These are phyloP conservation scores for Poecile atricapillus DNA, from an alignment of 2,113 vertebrate species.

Conservation along the genomic window DNA sequence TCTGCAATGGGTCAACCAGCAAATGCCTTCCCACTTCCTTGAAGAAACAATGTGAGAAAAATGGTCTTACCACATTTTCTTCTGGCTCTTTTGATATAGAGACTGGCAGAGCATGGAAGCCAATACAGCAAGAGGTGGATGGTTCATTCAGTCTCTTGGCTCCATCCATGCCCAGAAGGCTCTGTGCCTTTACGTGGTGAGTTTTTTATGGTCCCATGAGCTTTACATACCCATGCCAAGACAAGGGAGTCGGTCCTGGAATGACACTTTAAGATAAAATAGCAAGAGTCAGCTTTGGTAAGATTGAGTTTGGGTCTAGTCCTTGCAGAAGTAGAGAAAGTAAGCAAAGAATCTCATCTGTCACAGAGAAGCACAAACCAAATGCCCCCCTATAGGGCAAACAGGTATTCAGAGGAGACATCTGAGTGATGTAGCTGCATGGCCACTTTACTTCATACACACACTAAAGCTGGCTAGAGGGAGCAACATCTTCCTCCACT, in stretches of 20 bases:
- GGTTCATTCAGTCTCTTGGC: background rate
- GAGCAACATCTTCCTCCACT: background rate
- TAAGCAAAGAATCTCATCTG: background rate
- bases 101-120: background rate
- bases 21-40: background rate
- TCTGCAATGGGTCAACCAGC: background rate
- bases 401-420: background rate
- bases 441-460: fast-evolving
- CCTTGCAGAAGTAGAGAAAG: background rate
- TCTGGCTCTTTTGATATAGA: background rate
- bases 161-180: background rate
- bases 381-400: background rate
- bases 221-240: background rate
- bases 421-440: background rate
- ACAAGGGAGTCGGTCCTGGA: background rate
- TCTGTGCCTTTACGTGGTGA: background rate
- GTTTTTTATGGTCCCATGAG: background rate
- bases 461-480: background rate
- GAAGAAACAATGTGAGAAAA: background rate
- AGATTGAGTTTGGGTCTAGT: background rate
- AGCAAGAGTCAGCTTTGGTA: background rate
- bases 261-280: background rate
- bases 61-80: background rate
- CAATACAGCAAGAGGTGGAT: background rate
- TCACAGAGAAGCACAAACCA: background rate